Evolutionary conservation across 2,113 vertebrate genomes (phyloP).

Genomic region (Pseudopodoces humilis): DNA sequence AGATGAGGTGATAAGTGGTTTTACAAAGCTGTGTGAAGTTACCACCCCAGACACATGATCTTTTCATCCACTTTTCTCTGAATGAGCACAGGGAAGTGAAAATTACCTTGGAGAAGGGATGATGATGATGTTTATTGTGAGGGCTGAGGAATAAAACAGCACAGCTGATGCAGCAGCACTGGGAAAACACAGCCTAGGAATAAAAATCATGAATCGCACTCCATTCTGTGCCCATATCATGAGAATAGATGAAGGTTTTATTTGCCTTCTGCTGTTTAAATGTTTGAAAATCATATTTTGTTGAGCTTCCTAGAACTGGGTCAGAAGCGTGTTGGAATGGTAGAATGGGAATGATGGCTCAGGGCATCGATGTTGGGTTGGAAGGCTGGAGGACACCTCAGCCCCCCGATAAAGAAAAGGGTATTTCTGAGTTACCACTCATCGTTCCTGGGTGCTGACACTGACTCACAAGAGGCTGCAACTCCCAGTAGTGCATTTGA

Average conservation of each 20-base stretch:
- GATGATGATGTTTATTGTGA: background rate
- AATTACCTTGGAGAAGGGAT: background rate
- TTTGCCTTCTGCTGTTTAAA: background rate
- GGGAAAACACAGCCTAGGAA: background rate
- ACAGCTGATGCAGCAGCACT: background rate
- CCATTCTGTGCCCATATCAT: background rate
- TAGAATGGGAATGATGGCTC: background rate
- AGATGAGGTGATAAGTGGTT: slow-evolving; percentile 14
- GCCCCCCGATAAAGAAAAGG: background rate
- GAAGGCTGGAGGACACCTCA: background rate
- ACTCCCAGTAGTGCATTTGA: background rate
- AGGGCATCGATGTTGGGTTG: background rate
- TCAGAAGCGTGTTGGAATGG: background rate
- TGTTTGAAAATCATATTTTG: background rate
- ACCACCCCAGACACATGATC: background rate
- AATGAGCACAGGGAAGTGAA: background rate
- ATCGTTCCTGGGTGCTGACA: rapidly evolving
- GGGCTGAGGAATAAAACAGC: background rate
- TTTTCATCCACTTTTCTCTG: slow-evolving; percentile 1
- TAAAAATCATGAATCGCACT: background rate
- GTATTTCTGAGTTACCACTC: background rate
- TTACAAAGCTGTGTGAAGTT: slow-evolving; percentile 15
- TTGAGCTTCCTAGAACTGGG: background rate
- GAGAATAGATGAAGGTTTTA: background rate
- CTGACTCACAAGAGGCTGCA: background rate